Evolutionary conservation across 2,888 invertebrate genomes (phyloP).

Genomic region (Caenorhabditis sinica): DNA sequence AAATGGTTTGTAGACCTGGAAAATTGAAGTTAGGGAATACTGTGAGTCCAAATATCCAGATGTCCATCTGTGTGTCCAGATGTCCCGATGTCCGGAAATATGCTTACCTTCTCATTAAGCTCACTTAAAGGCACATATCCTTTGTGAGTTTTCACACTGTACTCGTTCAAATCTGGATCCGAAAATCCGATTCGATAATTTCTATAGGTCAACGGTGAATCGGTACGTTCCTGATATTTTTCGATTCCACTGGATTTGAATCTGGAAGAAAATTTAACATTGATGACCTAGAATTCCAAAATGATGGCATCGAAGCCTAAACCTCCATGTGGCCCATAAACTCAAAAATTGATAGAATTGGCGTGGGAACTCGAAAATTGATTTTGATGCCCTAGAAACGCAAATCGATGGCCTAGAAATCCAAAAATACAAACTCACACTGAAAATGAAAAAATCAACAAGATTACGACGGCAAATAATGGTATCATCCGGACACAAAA

Average conservation of each 20-base stretch:
- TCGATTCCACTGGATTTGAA: slow-evolving; percentile 32
- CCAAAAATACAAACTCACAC: slow-evolving; percentile 5
- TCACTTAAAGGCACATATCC: slow-evolving; percentile 32
- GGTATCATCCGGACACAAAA: background rate
- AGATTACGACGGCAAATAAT: background rate
- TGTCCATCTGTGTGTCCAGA: too few species aligned
- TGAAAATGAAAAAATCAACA: background rate
- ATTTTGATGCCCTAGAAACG: background rate
- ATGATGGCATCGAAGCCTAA: too few species aligned
- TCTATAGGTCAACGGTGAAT: background rate
- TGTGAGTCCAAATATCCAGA: background rate
- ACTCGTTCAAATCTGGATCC: slow-evolving; percentile 18
- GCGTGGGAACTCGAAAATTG: too few species aligned
- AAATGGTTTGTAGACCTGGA: slow-evolving; percentile 46
- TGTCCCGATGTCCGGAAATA: background rate
- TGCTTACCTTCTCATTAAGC: slow-evolving; percentile 28
- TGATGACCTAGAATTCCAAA: too few species aligned
- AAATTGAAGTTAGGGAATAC: background rate
- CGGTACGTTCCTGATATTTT: slow-evolving; percentile 12
- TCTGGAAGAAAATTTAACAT: background rate
- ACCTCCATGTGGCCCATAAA: too few species aligned
- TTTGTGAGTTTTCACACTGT: slow-evolving; percentile 26
- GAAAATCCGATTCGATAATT: background rate
- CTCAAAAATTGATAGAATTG: too few species aligned
- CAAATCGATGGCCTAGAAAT: background rate